Conservation (phyloP, 1,140 invertebrate genomes). For the Aleiodes sp. region DNA sequence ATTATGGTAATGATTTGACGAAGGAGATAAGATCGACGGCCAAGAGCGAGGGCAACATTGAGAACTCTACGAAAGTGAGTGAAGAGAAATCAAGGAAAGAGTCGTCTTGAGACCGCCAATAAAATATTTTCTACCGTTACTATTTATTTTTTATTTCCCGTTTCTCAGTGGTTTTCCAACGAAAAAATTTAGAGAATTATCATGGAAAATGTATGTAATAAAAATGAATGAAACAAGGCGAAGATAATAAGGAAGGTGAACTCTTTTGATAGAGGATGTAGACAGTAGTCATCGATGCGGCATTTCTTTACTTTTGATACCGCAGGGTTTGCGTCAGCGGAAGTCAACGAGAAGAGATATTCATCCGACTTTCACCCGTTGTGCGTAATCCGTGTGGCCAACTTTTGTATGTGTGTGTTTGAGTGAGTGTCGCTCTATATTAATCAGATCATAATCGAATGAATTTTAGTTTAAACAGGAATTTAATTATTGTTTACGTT, state of each 20-base stretch:
- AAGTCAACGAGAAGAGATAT: slow-evolving; percentile 25
- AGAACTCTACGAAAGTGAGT: background rate
- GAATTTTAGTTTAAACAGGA: background rate
- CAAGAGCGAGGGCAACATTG: slow-evolving; percentile 34
- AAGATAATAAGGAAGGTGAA: background rate
- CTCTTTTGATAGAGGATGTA: too few species aligned
- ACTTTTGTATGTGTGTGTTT: too few species aligned
- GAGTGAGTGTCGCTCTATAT: too few species aligned
- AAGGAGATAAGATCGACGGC: slow-evolving; percentile 46
- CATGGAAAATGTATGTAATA: background rate
- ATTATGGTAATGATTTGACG: slow-evolving; percentile 32
- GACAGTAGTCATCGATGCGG: background rate
- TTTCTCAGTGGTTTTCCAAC: too few species aligned
- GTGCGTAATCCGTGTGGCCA: background rate
- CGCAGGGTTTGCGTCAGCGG: slow-evolving; percentile 33
- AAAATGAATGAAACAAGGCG: background rate
- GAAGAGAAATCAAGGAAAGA: slow-evolving; percentile 19
- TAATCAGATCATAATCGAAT: background rate
- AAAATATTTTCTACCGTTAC: slow-evolving; percentile 18
- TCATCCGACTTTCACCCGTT: slow-evolving; percentile 14
- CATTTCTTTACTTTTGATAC: background rate
- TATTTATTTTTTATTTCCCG: too few species aligned
- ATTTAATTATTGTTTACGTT: background rate
- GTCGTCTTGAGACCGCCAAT: slow-evolving; percentile 24
- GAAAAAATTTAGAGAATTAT: slow-evolving; percentile 21